These are phyloP conservation scores for Elanus axillaris DNA, from an alignment of 2,113 vertebrate species.

Conservation along the genomic window DNA sequence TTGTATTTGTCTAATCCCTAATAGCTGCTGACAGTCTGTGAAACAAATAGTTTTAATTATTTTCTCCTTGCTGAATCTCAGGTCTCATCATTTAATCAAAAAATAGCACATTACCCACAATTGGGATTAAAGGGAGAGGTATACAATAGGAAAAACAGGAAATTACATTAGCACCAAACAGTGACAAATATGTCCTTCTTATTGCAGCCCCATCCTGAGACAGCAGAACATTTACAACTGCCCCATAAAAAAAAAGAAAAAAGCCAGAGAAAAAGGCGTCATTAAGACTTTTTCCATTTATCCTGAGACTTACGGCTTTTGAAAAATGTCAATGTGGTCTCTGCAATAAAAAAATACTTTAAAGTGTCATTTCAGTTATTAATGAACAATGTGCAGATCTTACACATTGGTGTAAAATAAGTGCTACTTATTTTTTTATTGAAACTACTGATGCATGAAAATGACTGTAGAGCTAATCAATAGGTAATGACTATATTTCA, in stretches of 20 bases:
- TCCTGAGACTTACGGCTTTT: background rate
- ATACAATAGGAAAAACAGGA: background rate
- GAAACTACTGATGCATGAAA: background rate
- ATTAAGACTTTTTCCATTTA: background rate
- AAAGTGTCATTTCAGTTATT: background rate
- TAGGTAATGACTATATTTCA: constrained; percentile 17
- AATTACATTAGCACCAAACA: background rate
- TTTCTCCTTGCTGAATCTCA: constrained; percentile 22
- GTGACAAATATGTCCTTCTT: background rate
- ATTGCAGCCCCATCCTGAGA: background rate
- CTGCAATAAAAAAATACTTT: background rate
- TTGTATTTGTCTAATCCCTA: constrained; percentile 38
- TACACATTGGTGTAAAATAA: background rate
- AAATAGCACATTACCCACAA: constrained; percentile 6
- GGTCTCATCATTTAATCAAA: constrained; percentile 7
- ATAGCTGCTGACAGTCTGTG: constrained; percentile 26
- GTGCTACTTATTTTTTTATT: background rate
- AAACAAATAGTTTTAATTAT: constrained; percentile 67
- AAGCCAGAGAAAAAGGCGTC: background rate
- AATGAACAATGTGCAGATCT: background rate
- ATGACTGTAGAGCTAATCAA: background rate
- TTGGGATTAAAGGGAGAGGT: constrained; percentile 1
- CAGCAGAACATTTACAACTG: background rate
- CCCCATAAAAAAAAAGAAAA: background rate
- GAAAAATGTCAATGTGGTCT: background rate